Conservation (phyloP, 2,113 vertebrate species). For the Steatornis caripensis region DNA sequence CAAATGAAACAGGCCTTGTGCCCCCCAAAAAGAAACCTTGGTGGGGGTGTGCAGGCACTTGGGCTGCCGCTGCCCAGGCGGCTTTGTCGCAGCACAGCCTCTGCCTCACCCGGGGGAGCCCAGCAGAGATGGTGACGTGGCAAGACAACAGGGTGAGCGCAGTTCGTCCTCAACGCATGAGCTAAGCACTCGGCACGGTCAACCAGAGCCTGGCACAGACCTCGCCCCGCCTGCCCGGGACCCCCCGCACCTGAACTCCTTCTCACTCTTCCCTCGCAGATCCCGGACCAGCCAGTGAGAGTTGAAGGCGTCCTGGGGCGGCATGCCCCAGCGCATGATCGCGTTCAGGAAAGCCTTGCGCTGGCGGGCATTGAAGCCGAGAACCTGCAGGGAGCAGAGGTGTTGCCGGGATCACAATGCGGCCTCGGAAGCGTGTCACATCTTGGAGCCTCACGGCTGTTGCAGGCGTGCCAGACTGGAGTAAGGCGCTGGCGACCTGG, state of each 20-base stretch:
- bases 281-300: constrained; percentile 97
- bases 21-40: neutral
- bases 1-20: neutral
- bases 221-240: neutral
- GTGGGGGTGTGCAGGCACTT: neutral
- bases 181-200: rapidly evolving
- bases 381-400: constrained; percentile 73
- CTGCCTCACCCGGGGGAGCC: neutral
- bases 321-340: constrained; percentile 99
- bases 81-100: neutral
- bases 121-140: rapidly evolving
- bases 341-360: constrained; percentile 96
- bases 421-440: rapidly evolving
- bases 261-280: constrained; percentile 93
- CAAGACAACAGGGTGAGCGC: too few species aligned
- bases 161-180: rapidly evolving
- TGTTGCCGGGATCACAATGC: rapidly evolving
- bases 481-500: rapidly evolving
- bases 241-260: constrained; percentile 86
- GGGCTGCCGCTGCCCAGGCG: neutral
- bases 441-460: rapidly evolving
- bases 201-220: neutral
- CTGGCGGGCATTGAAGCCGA: constrained; percentile 95
- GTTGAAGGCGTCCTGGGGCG: constrained; percentile 97
- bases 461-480: neutral